Conservation (phyloP, 2,797 vertebrate genomes). For the Gila robusta region DNA sequence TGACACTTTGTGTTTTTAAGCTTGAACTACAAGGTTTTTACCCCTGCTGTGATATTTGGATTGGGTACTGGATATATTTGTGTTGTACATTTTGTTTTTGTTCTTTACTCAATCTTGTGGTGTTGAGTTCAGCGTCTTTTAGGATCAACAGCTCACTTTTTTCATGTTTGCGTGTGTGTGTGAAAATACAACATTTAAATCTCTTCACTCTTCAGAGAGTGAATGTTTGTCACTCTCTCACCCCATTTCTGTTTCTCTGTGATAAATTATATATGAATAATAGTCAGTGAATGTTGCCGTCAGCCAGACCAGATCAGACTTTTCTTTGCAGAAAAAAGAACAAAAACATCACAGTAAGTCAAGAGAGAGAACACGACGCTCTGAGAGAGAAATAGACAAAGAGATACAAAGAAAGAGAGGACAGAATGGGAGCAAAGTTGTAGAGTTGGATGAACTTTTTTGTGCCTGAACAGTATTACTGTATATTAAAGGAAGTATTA, state of each 20-base stretch:
- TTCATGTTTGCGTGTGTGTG: background rate
- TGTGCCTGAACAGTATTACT: background rate
- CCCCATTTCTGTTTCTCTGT: constrained; percentile 27
- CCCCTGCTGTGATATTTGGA: constrained; percentile 23
- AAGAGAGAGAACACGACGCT: constrained; percentile 6
- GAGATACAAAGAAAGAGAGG: background rate
- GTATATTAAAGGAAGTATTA: background rate
- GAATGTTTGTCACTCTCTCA: constrained; percentile 22
- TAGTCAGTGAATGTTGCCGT: constrained; percentile 49
- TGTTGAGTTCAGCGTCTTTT: constrained; percentile 7
- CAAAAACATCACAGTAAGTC: constrained; percentile 35
- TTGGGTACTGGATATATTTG: constrained; percentile 14
- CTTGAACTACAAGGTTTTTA: constrained; percentile 2
- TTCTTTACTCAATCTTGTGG: constrained; percentile 32
- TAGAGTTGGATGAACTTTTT: constrained; percentile 14
- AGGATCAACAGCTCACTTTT: background rate
- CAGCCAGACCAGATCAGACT: constrained; percentile 50
- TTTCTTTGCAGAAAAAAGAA: constrained; percentile 21
- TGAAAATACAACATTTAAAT: constrained; percentile 35
- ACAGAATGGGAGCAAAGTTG: constrained; percentile 23
- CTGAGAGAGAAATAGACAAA: constrained; percentile 9
- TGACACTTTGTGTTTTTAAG: constrained; percentile 21
- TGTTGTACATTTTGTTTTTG: constrained; percentile 28
- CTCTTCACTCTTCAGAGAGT: constrained; percentile 20
- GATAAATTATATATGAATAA: constrained; percentile 54